Evolutionary conservation across 2,113 vertebrate species (phyloP).

Genomic region (Myiozetetes cayanensis): DNA sequence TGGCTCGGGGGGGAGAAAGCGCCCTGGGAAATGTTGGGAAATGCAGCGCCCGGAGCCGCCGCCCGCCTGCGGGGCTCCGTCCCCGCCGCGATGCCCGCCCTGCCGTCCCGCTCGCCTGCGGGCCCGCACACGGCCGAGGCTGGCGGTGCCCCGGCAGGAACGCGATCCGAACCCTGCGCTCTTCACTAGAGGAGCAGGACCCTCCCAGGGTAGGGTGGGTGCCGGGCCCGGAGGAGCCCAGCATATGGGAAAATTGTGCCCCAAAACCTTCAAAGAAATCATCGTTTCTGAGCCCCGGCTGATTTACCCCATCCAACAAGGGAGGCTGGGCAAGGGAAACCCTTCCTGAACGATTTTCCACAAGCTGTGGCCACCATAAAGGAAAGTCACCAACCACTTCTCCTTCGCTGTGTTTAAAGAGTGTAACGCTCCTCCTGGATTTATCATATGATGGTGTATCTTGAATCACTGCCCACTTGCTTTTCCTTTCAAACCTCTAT

Average conservation of each 20-base stretch:
- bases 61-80: background rate
- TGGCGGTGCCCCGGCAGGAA: background rate
- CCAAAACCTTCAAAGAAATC: background rate
- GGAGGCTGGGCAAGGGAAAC: background rate
- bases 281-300: fast-evolving
- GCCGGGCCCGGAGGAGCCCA: background rate
- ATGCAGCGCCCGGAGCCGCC: background rate
- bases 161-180: background rate
- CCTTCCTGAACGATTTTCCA: background rate
- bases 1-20: too few species aligned
- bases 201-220: background rate
- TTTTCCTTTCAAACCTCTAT: background rate
- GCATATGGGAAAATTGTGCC: fast-evolving
- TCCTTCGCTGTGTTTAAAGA: background rate
- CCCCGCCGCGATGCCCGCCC: background rate
- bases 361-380: background rate
- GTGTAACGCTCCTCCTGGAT: background rate
- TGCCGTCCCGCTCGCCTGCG: background rate
- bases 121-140: background rate
- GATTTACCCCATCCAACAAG: fast-evolving
- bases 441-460: background rate
- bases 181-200: background rate
- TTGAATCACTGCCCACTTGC: background rate
- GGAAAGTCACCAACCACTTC: background rate
- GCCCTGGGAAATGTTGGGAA: background rate